Evolutionary conservation across 2,888 invertebrate genomes (phyloP).

Genomic region (Epinotia ramella): DNA sequence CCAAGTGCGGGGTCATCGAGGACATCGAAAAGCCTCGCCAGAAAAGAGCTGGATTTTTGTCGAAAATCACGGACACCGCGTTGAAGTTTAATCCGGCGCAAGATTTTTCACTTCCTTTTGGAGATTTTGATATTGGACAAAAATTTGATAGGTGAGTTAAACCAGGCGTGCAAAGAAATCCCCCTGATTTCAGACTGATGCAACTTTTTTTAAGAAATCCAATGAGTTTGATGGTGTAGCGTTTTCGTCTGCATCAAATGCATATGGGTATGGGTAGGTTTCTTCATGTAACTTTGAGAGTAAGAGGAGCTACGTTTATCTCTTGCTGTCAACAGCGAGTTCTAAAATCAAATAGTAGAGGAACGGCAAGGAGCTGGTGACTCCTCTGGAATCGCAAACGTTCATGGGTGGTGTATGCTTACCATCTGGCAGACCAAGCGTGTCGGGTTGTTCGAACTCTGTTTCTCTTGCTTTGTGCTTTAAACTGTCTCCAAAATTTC

Average conservation of each 20-base stretch:
- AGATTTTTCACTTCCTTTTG: constrained; percentile 68
- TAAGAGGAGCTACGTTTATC: no score
- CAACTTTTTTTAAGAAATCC: neutral
- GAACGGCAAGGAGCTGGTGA: no score
- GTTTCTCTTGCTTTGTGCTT: neutral
- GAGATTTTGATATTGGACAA: constrained; percentile 61
- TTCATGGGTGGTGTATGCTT: no score
- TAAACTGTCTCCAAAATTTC: constrained; percentile 18
- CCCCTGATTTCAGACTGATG: neutral
- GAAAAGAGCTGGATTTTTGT: constrained; percentile 60
- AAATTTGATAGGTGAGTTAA: constrained; percentile 54
- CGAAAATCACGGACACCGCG: constrained; percentile 49
- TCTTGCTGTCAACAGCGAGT: no score
- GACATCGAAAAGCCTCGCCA: constrained; percentile 51
- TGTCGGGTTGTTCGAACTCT: no score
- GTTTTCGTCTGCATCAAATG: no score
- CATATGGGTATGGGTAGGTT: no score
- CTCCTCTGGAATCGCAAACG: no score
- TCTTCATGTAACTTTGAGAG: no score
- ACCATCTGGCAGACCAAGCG: no score
- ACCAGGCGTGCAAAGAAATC: neutral
- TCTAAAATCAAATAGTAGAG: no score
- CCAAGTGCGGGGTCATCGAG: constrained; percentile 33
- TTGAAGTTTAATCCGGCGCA: constrained; percentile 70
- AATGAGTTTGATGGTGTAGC: no score